Base-by-base conservation (phyloP, 2,888 invertebrate genomes). In the Protodeltote pygarga region DNA sequence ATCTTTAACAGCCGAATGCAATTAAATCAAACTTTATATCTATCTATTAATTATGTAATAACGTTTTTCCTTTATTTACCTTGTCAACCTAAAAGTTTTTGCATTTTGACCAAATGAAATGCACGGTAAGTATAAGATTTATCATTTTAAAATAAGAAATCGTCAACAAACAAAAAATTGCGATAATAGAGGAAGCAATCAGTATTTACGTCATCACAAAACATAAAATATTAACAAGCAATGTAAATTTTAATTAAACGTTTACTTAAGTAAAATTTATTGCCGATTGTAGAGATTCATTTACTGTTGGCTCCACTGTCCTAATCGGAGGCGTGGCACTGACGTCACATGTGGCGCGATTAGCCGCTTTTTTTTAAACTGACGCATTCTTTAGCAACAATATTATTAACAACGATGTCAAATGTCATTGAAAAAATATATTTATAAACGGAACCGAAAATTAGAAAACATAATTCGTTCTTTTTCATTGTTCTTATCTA, bases 271-370 rank as follows among this genome's bases (percentile, higher is more conserved):
- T n/a, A n/a, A 29, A 14, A 17, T 23, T 21, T 24, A 25, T 31
- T 32, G 19, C 50, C 23, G 11, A 3, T 14, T 21, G 19, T 13
- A 32, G 24, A 28, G 29, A 20, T 34, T 25, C 6, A 32, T 37
- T 61, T 32, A 14, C 38, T 55, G 48, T 46, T 49, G 47, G 57
- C 48, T 57, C 53, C 33, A 53, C 45, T 45, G 47, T 28, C 40
- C 51, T 68, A 62, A 64, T 45, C 41, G 77, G 70, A 75, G 83
- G 83, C 75, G 83, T 77, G 83, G 76, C 71, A 27, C 61, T 53
- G 31, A 75, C 82, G 83, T 81, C 81, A 81, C 59, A 53, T 41
- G 37, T 38, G 29, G 41, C 52, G 38, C 62, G 42, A 41, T 58
- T 45, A 39, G 6, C 40, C 48, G 55, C 54, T 58, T 37, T 39